Evolutionary conservation across 1,140 invertebrate species (phyloP).

Genomic region (Drosophila leontia): DNA sequence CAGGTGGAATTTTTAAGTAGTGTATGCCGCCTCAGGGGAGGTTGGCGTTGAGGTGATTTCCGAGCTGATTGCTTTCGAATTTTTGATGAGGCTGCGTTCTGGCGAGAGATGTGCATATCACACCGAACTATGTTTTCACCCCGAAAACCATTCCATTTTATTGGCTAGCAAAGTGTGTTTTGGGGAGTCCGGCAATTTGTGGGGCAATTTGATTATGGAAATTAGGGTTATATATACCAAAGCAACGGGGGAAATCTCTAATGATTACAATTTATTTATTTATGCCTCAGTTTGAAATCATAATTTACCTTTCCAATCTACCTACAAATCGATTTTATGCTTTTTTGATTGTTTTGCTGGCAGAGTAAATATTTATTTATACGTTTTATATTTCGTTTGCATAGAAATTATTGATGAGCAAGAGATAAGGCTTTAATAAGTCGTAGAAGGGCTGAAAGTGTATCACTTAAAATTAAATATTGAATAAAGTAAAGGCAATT

Average conservation of each 20-base stretch:
- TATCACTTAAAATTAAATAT: neutral
- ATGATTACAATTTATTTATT: slow-evolving; percentile 30
- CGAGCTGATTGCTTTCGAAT: slow-evolving; percentile 78
- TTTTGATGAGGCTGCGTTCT: slow-evolving; percentile 67
- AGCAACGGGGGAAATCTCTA: slow-evolving; percentile 2
- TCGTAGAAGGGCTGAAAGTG: too few relatives aligned
- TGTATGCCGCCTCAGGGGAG: slow-evolving; percentile 41
- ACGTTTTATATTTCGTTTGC: neutral
- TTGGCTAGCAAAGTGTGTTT: slow-evolving; percentile 28
- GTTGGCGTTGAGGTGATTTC: slow-evolving; percentile 63
- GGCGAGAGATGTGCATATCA: slow-evolving; percentile 29
- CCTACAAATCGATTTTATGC: slow-evolving; percentile 1
- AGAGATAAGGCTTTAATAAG: neutral
- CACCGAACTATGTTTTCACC: slow-evolving; percentile 24
- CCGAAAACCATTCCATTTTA: slow-evolving; percentile 20
- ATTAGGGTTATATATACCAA: slow-evolving; percentile 8
- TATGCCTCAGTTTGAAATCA: slow-evolving; percentile 21
- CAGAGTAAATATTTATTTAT: slow-evolving; percentile 4
- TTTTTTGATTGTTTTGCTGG: slow-evolving; percentile 4
- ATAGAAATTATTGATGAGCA: neutral
- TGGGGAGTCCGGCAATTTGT: slow-evolving; percentile 15
- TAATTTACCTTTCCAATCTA: slow-evolving; percentile 8
- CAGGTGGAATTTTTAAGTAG: slow-evolving; percentile 81
- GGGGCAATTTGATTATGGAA: slow-evolving; percentile 46
- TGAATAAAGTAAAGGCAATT: neutral